Base-by-base conservation (phyloP, 2,888 invertebrate species). In the Drosophila nr. medialis region DNA sequence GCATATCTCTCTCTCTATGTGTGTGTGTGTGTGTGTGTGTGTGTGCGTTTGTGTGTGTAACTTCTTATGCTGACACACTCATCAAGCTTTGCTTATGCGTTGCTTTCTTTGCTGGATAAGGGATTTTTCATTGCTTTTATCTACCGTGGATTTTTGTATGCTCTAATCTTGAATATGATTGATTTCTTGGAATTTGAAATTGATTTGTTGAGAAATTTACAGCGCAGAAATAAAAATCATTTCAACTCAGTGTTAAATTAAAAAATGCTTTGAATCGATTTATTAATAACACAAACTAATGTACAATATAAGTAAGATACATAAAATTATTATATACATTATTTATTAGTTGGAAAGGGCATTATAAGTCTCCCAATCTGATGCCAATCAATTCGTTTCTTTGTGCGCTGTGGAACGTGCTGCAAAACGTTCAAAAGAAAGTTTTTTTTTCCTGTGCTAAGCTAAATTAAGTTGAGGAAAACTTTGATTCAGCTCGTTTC, bases 61-160 rank as follows among this genome's bases (percentile, higher is more conserved):
- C 55, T 65, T 62, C 56, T 80, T 77, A 64, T 77, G 67, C 77
- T 64, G 66, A 75, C 77, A 48, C 66, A 70, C 64, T 70, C 75
- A 70, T 72, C 74, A 80, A 51, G 67, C 65, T 56, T 55, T 75
- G 55, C 60, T 63, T 66, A 49, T 42, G 64, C 10, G 30, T 40
- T 45, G 42, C 60, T 58, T 61, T 64, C 59, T 49, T 55, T 2
- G 77, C 66, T 32, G 21, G n/a, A 29, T 65, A 55, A 71, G 67
- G 40, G 32, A 56, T 63, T 71, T 75, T 34, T 38, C 7, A 1
- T 30, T 18, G 15, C 5, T 11, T 0, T 15, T 15, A 2, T 48
- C 53, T 29, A 27, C 29, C 53, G n/a, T 64, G 32, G 36, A 51
- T 49, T 56, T 29, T 55, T 30, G 36, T 49, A 69, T 77, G 64